Percentiles rank a stretch among this genome's conserved stretches.
phyloP scores from a whole-genome alignment of 2,797 vertebrate species.

The Rhyacichthys aspro region DNA sequence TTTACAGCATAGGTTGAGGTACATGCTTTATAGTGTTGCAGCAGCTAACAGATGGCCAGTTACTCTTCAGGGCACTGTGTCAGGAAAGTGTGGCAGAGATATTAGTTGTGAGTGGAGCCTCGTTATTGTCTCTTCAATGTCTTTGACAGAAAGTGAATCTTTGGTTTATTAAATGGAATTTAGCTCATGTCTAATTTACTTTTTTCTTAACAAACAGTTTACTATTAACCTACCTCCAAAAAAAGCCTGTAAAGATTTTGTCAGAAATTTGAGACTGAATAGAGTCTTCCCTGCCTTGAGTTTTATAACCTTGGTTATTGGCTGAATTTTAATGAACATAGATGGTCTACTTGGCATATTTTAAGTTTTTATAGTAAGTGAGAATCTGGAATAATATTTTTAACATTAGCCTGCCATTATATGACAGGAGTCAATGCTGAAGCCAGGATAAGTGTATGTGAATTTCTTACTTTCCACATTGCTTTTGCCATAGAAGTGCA shows the following conservation, averaged over 20 bases:
- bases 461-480: conserved; percentile 51
- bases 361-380: conserved; percentile 28
- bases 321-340: conserved; percentile 22
- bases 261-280: no score
- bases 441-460: conserved; percentile 22
- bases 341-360: conserved; percentile 9
- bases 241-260: no score
- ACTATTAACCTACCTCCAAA: no score
- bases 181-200: no score
- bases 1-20: no score
- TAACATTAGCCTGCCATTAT: conserved; percentile 11
- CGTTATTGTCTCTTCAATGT: no score
- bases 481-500: conserved; percentile 36
- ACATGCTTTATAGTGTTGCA: background rate
- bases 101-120: conserved; percentile 6
- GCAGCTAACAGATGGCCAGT: conserved; percentile 6
- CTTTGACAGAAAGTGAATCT: no score
- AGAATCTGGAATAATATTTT: conserved; percentile 26
- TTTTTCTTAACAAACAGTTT: no score
- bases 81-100: conserved; percentile 1
- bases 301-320: conserved; percentile 23
- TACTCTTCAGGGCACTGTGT: background rate
- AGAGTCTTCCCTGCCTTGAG: background rate
- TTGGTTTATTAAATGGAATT: no score
- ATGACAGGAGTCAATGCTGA: background rate